phyloP scores from a whole-genome alignment of 1,140 invertebrate species.

The Sitodiplosis mosellana region DNA sequence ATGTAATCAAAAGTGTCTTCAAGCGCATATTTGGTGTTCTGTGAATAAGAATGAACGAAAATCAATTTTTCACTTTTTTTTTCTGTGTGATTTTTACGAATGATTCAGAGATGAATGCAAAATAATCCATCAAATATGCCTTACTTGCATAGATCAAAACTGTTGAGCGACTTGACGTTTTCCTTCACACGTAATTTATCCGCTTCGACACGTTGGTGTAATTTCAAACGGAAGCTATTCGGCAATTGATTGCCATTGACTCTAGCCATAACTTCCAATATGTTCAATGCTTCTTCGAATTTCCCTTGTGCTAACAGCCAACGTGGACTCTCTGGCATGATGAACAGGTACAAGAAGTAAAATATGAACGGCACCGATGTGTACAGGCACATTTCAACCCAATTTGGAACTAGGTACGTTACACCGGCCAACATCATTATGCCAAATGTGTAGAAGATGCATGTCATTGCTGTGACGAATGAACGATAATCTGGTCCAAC shows the following conservation, averaged over 20 bases:
- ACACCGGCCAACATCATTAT: constrained; percentile 62
- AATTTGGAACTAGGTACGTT: constrained; percentile 65
- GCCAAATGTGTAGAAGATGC: constrained; percentile 72
- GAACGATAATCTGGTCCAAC: constrained; percentile 79
- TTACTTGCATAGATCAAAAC: constrained; percentile 42
- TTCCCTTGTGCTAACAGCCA: constrained; percentile 66
- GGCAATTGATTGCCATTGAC: constrained; percentile 61
- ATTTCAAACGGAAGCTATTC: constrained; percentile 44
- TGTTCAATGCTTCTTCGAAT: constrained; percentile 56
- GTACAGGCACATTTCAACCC: constrained; percentile 55
- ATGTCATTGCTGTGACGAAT: constrained; percentile 78
- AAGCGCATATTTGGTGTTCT: constrained; percentile 72
- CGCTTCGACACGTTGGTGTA: constrained; percentile 32
- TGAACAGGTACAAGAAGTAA: constrained; percentile 71
- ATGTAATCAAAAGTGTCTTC: constrained; percentile 43
- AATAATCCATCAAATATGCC: neutral
- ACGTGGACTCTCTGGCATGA: constrained; percentile 67
- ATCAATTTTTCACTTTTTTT: no score
- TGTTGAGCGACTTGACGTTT: constrained; percentile 39
- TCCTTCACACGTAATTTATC: constrained; percentile 37
- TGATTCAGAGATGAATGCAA: neutral
- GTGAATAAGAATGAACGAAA: neutral
- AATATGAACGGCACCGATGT: constrained; percentile 68
- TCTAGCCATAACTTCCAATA: constrained; percentile 53
- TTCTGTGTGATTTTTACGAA: neutral